Evolutionary conservation across 2,113 vertebrate species (phyloP).

Genomic region (Phrynocephalus versicolor): DNA sequence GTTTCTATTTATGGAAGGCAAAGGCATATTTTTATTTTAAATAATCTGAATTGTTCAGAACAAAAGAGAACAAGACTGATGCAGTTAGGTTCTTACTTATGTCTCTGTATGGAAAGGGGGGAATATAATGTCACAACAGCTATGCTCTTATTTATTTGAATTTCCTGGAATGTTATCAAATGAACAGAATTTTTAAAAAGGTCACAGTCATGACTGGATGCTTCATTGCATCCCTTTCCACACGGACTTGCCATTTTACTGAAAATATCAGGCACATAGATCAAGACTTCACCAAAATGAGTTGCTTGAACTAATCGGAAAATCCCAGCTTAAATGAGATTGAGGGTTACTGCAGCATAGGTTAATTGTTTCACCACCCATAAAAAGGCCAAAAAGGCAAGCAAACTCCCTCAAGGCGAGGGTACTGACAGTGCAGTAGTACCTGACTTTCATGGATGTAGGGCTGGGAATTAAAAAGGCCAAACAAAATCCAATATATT

Average conservation of each 20-base stretch:
- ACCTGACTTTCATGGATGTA: neutral
- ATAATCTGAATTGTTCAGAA: conserved; percentile 37
- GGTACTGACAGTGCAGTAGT: conserved; percentile 2
- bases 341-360: conserved; percentile 46
- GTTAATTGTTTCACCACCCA: conserved; percentile 56
- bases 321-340: conserved; percentile 45
- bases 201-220: conserved; percentile 60
- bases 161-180: conserved; percentile 64
- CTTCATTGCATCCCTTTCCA: conserved; percentile 60
- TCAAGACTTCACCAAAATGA: conserved; percentile 59
- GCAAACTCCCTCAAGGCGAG: neutral
- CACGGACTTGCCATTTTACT: conserved; percentile 71
- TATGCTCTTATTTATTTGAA: conserved; percentile 26
- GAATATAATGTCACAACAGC: conserved; percentile 38
- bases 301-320: conserved; percentile 57
- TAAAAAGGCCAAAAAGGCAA: conserved; percentile 31
- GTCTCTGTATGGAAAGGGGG: conserved; percentile 53
- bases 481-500: neutral
- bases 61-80: conserved; percentile 3
- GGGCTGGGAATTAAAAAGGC: conserved; percentile 4
- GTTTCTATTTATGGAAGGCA: conserved; percentile 31
- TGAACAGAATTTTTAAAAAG: conserved; percentile 56
- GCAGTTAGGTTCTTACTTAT: conserved; percentile 56
- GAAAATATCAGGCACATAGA: conserved; percentile 73
- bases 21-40: conserved; percentile 30